phyloP scores from a whole-genome alignment of 2,113 vertebrate genomes.

The Thryonomys swinderianus region DNA sequence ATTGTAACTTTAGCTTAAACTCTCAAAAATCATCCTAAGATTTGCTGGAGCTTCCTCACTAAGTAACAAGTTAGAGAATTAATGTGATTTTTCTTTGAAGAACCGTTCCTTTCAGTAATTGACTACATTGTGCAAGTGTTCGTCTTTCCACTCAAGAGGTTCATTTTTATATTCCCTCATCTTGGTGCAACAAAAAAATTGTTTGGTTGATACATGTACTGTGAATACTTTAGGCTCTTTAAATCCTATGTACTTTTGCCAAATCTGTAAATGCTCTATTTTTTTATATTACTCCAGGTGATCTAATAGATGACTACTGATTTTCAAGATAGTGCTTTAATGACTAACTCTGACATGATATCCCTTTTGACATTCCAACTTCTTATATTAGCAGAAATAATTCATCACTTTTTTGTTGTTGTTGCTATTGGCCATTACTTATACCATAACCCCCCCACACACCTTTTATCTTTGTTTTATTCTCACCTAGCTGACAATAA shows the following conservation, averaged over 20 bases:
- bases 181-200: neutral
- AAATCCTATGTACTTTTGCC: constrained; percentile 2
- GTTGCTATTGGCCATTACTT: neutral
- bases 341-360: neutral
- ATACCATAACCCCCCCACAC: neutral
- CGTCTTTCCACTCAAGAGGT: constrained; percentile 18
- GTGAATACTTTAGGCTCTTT: neutral
- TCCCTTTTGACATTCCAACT: neutral
- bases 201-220: neutral
- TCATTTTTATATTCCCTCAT: constrained; percentile 28
- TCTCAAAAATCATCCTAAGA: neutral
- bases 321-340: neutral
- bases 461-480: neutral
- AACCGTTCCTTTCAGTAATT: constrained; percentile 18
- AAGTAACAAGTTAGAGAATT: constrained; percentile 43
- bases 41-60: neutral
- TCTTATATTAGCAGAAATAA: neutral
- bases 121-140: neutral
- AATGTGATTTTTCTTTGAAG: constrained; percentile 28
- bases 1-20: constrained; percentile 3
- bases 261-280: neutral
- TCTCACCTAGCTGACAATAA: neutral
- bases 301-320: neutral
- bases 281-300: neutral
- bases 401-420: neutral